These are phyloP conservation scores for Spheniscus humboldti DNA, from an alignment of 2,797 vertebrate species.

Conservation along the genomic window DNA sequence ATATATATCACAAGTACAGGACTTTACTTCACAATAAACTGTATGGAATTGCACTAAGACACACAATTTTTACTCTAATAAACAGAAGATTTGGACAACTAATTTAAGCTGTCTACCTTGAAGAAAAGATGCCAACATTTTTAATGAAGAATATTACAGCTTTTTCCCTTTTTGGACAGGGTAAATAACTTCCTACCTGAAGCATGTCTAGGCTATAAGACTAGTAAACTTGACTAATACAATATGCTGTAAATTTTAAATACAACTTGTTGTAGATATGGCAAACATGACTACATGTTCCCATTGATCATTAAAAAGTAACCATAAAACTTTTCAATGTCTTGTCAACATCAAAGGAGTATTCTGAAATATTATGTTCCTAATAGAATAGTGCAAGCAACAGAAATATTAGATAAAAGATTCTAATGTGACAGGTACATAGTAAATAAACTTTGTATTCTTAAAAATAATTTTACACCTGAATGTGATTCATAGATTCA, in stretches of 20 bases:
- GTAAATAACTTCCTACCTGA: not conserved
- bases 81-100: not conserved
- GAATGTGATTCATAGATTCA: not conserved
- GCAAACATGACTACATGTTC: not conserved
- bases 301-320: not conserved
- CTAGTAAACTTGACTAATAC: not conserved
- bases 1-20: not conserved
- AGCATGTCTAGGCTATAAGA: not conserved
- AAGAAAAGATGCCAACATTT: not conserved
- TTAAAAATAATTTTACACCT: not conserved
- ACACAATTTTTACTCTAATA: not conserved
- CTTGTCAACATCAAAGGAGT: not conserved
- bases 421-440: not conserved
- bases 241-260: not conserved
- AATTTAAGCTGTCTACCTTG: not conserved
- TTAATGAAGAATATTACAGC: not conserved
- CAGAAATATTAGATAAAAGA: not conserved
- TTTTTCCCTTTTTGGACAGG: not conserved
- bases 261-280: not conserved
- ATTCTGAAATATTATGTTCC: not conserved
- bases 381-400: not conserved
- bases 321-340: not conserved
- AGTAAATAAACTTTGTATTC: not conserved
- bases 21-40: not conserved
- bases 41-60: not conserved